Base-by-base conservation (phyloP, 2,888 invertebrate species). In the Eupsilia transversa region DNA sequence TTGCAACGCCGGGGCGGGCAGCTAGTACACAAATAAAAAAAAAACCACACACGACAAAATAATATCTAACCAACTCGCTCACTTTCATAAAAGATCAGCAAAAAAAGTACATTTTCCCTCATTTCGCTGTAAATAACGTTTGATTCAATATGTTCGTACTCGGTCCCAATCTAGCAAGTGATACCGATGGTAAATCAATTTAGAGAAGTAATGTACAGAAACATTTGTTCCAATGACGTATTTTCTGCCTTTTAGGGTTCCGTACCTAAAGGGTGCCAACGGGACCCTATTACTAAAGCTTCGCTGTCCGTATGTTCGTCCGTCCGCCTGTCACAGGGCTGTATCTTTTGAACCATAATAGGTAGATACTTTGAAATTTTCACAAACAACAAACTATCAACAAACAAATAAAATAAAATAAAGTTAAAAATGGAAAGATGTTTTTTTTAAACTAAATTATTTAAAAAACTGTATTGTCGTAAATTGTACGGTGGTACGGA, bases 181-280 rank as follows among this genome's bases (percentile, higher is more conserved):
- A 88, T 87, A 87, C 77, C 67, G 72, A 73, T 79, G 79, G 83
- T 88, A 89, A 89, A 89, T 87, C 89, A 89, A 90, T 90, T 90
- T 89, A 85, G 82, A 73, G 64, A 77, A 84, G 87, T 86, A 82
- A 86, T 83, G 80, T 89, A 89, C 89, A 89, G 90, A 92, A 92
- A 92, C 91, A 92, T 92, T 92, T 90, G 89, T 89, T 86, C 84
- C 82, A 87, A 87, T 87, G 88, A 84, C 87, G 87, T 88, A 89
- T 92, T 91, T 92, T 92, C 27, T 80, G 46, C 35, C 87, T 90
- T 91, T 88, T 52, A 52, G 52, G 4, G 52, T 12, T 10, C 52
- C 52, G n/a, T 52, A 52, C 12, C n/a, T 12, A 23, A 23, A 23
- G 10, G 3, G 9, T 23, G 49, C 9, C 23, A 49, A 49, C 9